phyloP scores from a whole-genome alignment of 2,797 vertebrate genomes.

The Spinus olivaceus region DNA sequence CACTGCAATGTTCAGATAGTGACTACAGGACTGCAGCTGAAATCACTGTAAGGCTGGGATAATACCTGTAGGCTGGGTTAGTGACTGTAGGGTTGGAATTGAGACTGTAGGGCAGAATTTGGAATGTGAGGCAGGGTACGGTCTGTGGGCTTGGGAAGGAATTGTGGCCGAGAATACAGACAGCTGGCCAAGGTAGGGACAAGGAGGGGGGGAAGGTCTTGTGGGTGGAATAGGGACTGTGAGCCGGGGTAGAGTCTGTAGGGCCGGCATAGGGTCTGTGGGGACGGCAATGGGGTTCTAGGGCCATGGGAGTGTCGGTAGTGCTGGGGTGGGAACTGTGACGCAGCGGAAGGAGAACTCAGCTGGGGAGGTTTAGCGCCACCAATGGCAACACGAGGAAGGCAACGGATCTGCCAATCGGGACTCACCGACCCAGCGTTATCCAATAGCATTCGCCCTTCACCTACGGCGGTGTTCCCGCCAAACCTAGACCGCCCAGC shows the following conservation, averaged over 20 bases:
- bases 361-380: fast-evolving
- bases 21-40: background rate
- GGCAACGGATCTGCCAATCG: fast-evolving
- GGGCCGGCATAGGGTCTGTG: fast-evolving
- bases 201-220: too few species aligned
- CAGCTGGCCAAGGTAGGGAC: fast-evolving
- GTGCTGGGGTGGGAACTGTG: fast-evolving
- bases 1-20: too few species aligned
- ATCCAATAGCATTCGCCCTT: fast-evolving
- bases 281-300: fast-evolving
- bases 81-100: too few species aligned
- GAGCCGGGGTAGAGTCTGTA: fast-evolving
- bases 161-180: fast-evolving
- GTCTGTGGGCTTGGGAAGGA: fast-evolving
- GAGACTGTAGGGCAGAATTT: fast-evolving
- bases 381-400: background rate
- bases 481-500: fast-evolving
- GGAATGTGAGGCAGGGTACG: fast-evolving
- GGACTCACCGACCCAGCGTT: fast-evolving
- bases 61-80: background rate
- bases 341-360: fast-evolving
- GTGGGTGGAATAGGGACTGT: fast-evolving
- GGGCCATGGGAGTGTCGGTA: fast-evolving
- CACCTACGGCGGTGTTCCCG: fast-evolving
- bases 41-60: background rate